phyloP scores from a whole-genome alignment of 1,140 invertebrate species.

The Drosophila subpulchrella region DNA sequence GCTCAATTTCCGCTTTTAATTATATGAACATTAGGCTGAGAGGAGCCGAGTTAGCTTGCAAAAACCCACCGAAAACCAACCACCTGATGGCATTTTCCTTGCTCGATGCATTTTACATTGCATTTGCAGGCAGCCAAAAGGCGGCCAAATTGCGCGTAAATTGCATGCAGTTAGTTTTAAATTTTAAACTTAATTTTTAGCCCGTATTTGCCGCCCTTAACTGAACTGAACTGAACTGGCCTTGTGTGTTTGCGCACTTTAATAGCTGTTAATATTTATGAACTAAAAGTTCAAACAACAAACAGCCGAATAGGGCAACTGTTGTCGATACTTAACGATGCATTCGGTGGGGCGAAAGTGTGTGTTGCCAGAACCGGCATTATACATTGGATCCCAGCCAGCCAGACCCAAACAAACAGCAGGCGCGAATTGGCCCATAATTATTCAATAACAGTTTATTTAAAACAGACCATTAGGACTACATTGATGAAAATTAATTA shows the following conservation, averaged over 20 bases:
- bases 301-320: slow-evolving; percentile 39
- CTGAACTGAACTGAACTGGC: slow-evolving; percentile 1
- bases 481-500: background rate
- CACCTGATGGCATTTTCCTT: slow-evolving; percentile 23
- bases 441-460: slow-evolving; percentile 52
- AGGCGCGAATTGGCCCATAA: slow-evolving; percentile 57
- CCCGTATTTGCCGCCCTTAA: slow-evolving; percentile 9
- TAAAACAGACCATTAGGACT: slow-evolving; percentile 15
- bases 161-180: slow-evolving; percentile 65
- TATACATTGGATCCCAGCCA: slow-evolving; percentile 4
- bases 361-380: background rate
- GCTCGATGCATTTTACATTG: slow-evolving; percentile 5
- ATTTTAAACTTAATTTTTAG: slow-evolving; percentile 73
- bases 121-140: background rate
- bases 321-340: slow-evolving; percentile 72
- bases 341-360: slow-evolving; percentile 13
- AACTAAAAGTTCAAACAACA: slow-evolving; percentile 65
- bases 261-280: slow-evolving; percentile 81
- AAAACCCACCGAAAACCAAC: slow-evolving; percentile 15
- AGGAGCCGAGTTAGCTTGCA: slow-evolving; percentile 18
- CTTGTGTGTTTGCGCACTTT: slow-evolving; percentile 46
- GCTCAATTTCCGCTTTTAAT: slow-evolving; percentile 81
- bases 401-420: slow-evolving; percentile 28
- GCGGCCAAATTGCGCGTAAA: slow-evolving; percentile 60
- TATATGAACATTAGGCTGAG: slow-evolving; percentile 74